These are phyloP conservation scores for Dusona sp. DNA, from an alignment of 2,888 invertebrate genomes.

Conservation along the genomic window DNA sequence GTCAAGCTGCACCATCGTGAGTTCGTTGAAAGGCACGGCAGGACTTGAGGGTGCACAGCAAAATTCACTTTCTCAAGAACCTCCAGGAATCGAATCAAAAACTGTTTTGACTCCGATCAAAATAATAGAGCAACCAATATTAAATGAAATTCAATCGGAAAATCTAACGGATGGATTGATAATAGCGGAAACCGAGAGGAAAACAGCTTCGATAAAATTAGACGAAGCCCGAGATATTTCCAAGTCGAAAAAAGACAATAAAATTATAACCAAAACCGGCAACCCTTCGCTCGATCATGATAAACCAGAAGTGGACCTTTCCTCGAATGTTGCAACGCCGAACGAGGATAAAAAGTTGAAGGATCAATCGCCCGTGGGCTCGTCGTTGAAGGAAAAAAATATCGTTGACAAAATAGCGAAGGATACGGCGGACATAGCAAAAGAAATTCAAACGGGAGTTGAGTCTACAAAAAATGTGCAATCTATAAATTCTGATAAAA, in stretches of 20 bases:
- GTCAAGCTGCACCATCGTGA: conserved; percentile 15
- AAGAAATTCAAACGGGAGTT: conserved; percentile 9
- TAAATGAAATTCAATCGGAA: conserved; percentile 4
- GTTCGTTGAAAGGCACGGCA: not conserved
- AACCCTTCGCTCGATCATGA: not conserved
- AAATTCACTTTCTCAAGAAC: not conserved
- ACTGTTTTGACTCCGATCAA: not conserved
- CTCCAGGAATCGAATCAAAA: not conserved
- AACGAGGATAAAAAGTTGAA: conserved; percentile 12
- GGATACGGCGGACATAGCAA: not conserved
- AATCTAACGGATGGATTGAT: not conserved
- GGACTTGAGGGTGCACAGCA: not conserved
- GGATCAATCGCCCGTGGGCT: not conserved
- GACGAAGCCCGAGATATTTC: not conserved
- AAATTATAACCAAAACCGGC: not conserved
- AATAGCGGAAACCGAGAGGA: conserved; percentile 16
- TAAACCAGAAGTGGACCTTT: not conserved
- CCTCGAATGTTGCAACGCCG: not conserved
- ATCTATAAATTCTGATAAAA: conserved; percentile 16
- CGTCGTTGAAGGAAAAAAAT: not conserved
- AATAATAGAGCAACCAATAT: conserved; percentile 8
- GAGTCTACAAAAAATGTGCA: not conserved
- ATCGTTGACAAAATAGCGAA: not conserved
- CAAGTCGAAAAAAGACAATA: not conserved
- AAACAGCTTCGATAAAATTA: not conserved